Base-by-base conservation (phyloP, 1,140 invertebrate species). In the Diorhabda elongata region DNA sequence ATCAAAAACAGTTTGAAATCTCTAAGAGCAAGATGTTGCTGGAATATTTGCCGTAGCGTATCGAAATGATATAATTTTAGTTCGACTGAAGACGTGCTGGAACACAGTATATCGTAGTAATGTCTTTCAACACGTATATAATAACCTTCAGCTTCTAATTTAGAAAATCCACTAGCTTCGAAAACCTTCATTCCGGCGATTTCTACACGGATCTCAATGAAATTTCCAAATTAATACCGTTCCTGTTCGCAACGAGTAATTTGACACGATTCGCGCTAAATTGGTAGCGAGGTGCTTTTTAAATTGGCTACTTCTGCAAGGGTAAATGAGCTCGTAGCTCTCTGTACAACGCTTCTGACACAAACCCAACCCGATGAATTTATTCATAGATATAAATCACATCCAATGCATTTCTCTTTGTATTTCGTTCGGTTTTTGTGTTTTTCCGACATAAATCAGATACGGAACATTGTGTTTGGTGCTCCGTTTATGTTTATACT, bases 391-490 rank as follows among this genome's bases (percentile, higher is more conserved):
- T n/a, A 64, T 64, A 64, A 64, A 64, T 64, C 63, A 64, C 63
- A 64, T 64, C 47, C 63, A 64, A 42, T 64, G 63, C 63, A 64
- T 26, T 64, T 64, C 63, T 56, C 63, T 64, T 64, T 64, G 63
- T 64, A 57, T 57, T 64, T 64, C 42, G 45, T 41, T 64, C 26
- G 44, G 63, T 64, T 64, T 64, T 64, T 64, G 47, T 64, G 63
- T 64, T 64, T 64, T 62, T 64, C 9, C 5, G 45, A 44, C 63
- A 64, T 64, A 64, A 64, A 64, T 64, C 63, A 64, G 63, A 64
- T 64, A 64, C 52, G 63, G 63, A 56, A 64, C 63, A 64, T 64
- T 64, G 63, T 64, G 63, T 57, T 64, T n/a, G 63, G 45, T 64
- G 63, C 63, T n/a, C 47, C 43, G 63, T 64, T 64, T 57, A 64